Base-by-base conservation (phyloP, 2,113 vertebrate genomes). In the Trematomus loennbergii region DNA sequence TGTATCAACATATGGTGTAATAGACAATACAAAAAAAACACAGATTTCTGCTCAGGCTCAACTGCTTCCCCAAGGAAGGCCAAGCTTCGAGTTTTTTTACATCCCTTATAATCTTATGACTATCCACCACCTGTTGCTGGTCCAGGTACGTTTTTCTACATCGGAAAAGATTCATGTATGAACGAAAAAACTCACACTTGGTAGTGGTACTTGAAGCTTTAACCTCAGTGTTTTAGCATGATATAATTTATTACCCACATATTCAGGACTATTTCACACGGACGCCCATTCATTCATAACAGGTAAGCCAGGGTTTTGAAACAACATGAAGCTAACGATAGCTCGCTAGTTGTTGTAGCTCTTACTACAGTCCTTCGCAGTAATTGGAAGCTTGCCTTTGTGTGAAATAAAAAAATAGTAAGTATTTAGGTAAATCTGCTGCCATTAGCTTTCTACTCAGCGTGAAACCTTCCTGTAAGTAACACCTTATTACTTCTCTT, bases 401-500 rank as follows among this genome's bases (percentile, higher is more conserved):
- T 16, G 61, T n/a, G 20, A 74, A 54, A 55, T 55, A 17, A 40
- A 12, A 58, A 57, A 22, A 2, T 6, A 6, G 16, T 3, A 53
- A 15, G 15, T 36, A 36, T 49, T 65, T 50, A 20, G 17, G 45
- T 43, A 33, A 40, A 76, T 25, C 29, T 43, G 4, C 33, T 45
- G n/a, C 11, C 25, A 25, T 65, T 40, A 40, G 5, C 36, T 40
- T 40, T 40, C 36, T 40, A 72, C 61, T 59, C 22, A 20, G 55
- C 59, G 1, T 72, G 54, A 79, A 84, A 70, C 46, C 50, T 5
- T 69, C 68, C 65, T 71, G 22, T 54, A 49, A 74, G 77, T 57
- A 79, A 76, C 75, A 83, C 75, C 65, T 81, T 60, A 40, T 46
- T 68, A 40, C 62, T 52, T 53, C 45, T 46, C 29, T 76, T 79